Percentiles rank a stretch among this genome's conserved stretches.
phyloP scores from a whole-genome alignment of 2,113 vertebrate genomes.

The Cisticola juncidis region DNA sequence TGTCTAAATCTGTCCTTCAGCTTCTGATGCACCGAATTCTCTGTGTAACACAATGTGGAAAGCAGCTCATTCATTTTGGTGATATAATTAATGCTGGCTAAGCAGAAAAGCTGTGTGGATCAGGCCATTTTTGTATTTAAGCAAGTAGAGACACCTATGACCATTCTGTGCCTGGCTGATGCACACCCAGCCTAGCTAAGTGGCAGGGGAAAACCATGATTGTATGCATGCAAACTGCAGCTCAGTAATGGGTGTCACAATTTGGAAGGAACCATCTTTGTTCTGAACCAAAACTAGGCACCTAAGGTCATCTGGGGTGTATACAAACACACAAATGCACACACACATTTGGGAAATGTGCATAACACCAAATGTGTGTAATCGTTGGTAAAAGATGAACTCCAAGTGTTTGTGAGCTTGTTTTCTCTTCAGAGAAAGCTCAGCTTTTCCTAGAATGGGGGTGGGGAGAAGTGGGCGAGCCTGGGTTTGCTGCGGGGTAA shows the following conservation, averaged over 20 bases:
- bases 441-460: background rate
- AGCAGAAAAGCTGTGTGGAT: background rate
- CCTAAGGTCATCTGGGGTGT: fast-evolving
- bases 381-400: background rate
- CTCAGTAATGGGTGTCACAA: fast-evolving
- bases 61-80: background rate
- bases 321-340: background rate
- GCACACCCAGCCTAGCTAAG: background rate
- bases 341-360: fast-evolving
- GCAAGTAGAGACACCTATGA: background rate
- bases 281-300: background rate
- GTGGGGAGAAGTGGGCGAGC: background rate
- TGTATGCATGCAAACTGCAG: background rate
- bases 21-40: background rate
- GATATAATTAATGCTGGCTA: background rate
- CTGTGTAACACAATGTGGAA: fast-evolving
- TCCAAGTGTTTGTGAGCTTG: background rate
- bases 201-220: background rate
- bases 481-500: background rate
- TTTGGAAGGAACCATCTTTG: background rate
- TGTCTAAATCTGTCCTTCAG: background rate
- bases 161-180: background rate
- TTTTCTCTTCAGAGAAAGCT: background rate
- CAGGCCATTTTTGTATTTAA: background rate
- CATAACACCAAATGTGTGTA: background rate